phyloP scores from a whole-genome alignment of 2,888 invertebrate species.

The Ethmia dodecea region DNA sequence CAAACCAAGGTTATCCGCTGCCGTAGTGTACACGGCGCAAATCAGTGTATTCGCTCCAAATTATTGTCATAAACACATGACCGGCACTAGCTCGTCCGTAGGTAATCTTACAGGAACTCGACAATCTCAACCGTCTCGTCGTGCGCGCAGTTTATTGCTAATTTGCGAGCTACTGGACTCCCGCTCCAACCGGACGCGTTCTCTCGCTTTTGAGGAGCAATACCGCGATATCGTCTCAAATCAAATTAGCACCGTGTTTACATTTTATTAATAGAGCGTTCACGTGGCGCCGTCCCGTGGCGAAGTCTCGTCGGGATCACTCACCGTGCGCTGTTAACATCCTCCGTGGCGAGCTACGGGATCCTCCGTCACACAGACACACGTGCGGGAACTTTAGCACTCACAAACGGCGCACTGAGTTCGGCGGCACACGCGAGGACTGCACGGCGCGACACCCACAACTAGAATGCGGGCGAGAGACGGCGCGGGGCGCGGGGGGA shows the following conservation, averaged over 20 bases:
- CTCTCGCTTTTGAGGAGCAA: conserved; percentile 54
- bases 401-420: conserved; percentile 75
- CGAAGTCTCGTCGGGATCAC: conserved; percentile 52
- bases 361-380: conserved; percentile 72
- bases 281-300: conserved; percentile 74
- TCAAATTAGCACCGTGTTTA: conserved; percentile 72
- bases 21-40: too few species aligned
- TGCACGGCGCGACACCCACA: conserved; percentile 75
- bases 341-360: conserved; percentile 65
- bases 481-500: conserved; percentile 61
- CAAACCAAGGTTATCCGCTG: conserved; percentile 48
- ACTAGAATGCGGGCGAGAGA: conserved; percentile 73
- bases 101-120: conserved; percentile 70
- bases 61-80: conserved; percentile 32
- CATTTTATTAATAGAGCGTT: conserved; percentile 73
- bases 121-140: conserved; percentile 61
- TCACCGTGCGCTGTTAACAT: conserved; percentile 77
- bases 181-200: conserved; percentile 43
- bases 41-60: conserved; percentile 28
- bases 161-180: conserved; percentile 47
- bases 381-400: conserved; percentile 69
- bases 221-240: conserved; percentile 53
- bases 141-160: conserved; percentile 55
- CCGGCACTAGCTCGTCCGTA: conserved; percentile 41
- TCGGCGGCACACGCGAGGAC: conserved; percentile 73